phyloP scores from a whole-genome alignment of 2,888 invertebrate genomes.

The Drosophila vallismaia region DNA sequence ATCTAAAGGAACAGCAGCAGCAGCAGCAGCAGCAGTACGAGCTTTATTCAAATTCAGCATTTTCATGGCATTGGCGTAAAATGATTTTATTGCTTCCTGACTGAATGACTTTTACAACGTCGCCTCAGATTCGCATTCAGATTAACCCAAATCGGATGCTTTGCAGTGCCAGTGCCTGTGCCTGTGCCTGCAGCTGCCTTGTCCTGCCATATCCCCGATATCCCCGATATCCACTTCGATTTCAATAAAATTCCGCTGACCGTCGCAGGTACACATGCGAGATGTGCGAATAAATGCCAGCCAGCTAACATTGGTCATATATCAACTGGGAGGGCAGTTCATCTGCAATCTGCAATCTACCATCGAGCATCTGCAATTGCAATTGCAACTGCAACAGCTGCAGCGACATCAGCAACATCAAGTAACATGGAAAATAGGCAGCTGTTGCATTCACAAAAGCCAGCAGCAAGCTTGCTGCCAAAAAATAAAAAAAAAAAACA shows the following conservation, averaged over 20 bases:
- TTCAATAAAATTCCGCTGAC: constrained; percentile 68
- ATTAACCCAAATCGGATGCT: constrained; percentile 67
- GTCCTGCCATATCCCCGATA: constrained; percentile 5
- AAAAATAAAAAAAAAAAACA: background rate
- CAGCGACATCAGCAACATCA: background rate
- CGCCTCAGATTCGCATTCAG: constrained; percentile 62
- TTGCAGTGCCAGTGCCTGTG: constrained; percentile 6
- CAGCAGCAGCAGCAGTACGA: constrained; percentile 51
- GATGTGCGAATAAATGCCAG: constrained; percentile 4
- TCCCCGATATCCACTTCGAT: constrained; percentile 49
- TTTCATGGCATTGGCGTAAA: constrained; percentile 78
- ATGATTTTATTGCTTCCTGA: constrained; percentile 78
- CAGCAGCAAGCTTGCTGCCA: background rate
- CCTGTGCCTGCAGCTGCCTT: constrained; percentile 19
- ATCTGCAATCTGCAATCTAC: constrained; percentile 3
- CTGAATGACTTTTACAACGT: constrained; percentile 76
- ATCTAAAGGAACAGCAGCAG: constrained; percentile 2
- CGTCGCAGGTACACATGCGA: constrained; percentile 20
- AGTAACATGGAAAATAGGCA: constrained; percentile 2
- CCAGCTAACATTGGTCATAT: constrained; percentile 6
- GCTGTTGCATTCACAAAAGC: background rate
- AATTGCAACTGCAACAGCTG: constrained; percentile 13
- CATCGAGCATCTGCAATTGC: constrained; percentile 4
- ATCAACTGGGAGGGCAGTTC: constrained; percentile 7
- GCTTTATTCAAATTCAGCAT: constrained; percentile 79